A percentile compares a stretch with the other conserved stretches of the same genome.
Evolutionary conservation across 2,797 vertebrate species (phyloP).

Genomic region (Falco concolor): DNA sequence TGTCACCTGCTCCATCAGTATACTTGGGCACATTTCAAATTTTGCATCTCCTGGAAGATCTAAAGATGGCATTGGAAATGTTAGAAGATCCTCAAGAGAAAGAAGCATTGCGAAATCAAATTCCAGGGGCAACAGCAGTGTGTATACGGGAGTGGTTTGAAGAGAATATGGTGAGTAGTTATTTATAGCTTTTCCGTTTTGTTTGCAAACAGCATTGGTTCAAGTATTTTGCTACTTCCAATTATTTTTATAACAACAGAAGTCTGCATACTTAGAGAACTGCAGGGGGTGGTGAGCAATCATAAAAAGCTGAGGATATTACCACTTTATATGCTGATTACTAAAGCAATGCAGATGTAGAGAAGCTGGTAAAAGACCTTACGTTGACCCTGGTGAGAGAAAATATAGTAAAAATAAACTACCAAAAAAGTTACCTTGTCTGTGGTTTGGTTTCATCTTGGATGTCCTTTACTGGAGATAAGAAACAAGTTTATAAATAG

Average conservation of each 20-base stretch:
- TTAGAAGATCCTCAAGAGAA: slow-evolving; percentile 76
- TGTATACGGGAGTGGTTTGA: slow-evolving; percentile 81
- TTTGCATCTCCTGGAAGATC: slow-evolving; percentile 82
- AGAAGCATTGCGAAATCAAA: slow-evolving; percentile 75
- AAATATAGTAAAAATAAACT: not conserved
- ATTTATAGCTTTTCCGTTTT: not conserved
- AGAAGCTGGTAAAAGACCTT: not conserved
- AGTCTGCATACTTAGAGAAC: not conserved
- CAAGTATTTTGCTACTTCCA: not conserved
- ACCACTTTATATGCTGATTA: not conserved
- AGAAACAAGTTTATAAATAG: not conserved
- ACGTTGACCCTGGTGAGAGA: not conserved
- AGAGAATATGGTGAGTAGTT: slow-evolving; percentile 77
- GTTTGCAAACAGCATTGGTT: not conserved
- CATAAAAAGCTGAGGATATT: not conserved
- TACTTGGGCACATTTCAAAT: slow-evolving; percentile 76
- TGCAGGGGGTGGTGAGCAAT: not conserved
- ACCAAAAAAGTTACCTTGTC: not conserved
- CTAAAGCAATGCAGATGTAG: not conserved
- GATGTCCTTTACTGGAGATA: not conserved
- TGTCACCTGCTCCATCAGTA: slow-evolving; percentile 66
- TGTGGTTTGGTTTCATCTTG: not conserved
- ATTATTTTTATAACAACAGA: not conserved
- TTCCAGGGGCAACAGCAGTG: slow-evolving; percentile 77
- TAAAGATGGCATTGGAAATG: slow-evolving; percentile 80